Evolutionary conservation across 2,797 vertebrate species (phyloP).

Genomic region (Chiloscyllium punctatum): DNA sequence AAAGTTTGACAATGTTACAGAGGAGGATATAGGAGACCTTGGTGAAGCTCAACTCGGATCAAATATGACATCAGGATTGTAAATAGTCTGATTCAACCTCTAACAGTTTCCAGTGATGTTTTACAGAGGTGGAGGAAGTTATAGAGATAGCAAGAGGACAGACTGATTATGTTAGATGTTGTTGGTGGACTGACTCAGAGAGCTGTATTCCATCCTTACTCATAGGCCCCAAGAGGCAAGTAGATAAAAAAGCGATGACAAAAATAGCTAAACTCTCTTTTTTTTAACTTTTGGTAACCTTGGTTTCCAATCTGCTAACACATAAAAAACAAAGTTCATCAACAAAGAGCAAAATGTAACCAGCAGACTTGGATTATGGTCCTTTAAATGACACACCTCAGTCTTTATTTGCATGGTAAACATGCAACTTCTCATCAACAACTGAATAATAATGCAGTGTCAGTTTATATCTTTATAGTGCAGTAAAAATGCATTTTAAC

Average conservation of each 20-base stretch:
- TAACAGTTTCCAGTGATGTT: background rate
- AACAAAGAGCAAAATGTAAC: background rate
- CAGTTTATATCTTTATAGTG: slow-evolving; percentile 11
- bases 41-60: background rate
- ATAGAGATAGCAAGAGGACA: background rate
- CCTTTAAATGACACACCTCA: background rate
- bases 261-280: background rate
- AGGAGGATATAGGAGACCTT: background rate
- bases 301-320: background rate
- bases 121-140: background rate
- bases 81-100: background rate
- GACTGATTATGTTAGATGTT: background rate
- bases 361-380: background rate
- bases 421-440: background rate
- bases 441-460: background rate
- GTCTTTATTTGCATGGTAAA: background rate
- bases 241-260: too few relatives aligned
- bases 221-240: background rate
- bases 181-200: background rate
- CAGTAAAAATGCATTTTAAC: background rate
- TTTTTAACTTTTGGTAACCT: background rate
- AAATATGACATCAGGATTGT: background rate
- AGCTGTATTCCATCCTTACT: background rate
- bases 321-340: slow-evolving; percentile 10
- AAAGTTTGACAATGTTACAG: background rate